Evolutionary conservation across 2,113 vertebrate species (phyloP).

Genomic region (Saguinus imperator): DNA sequence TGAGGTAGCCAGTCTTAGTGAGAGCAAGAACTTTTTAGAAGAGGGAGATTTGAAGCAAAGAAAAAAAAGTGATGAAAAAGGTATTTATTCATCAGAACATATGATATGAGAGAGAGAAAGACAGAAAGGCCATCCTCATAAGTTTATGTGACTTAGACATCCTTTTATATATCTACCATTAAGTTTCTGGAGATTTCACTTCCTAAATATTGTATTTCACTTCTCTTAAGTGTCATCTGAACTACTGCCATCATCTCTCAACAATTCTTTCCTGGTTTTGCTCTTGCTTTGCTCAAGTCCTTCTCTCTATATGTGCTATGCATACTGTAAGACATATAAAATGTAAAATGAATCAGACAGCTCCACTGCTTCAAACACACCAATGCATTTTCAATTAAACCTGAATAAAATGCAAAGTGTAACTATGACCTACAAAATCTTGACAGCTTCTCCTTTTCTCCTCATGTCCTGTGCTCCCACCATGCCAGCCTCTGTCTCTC

Average conservation of each 20-base stretch:
- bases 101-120: not conserved
- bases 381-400: not conserved
- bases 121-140: not conserved
- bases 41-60: not conserved
- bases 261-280: not conserved
- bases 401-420: not conserved
- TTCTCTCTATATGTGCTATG: not conserved
- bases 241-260: not conserved
- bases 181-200: not conserved
- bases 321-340: not conserved
- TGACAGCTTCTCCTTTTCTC: not conserved
- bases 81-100: not conserved
- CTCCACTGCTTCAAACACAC: not conserved
- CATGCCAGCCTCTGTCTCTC: not conserved
- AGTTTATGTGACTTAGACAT: not conserved
- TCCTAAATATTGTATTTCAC: not conserved
- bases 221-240: not conserved
- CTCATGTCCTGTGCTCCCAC: too few species aligned
- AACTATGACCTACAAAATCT: not conserved
- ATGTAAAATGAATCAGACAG: not conserved
- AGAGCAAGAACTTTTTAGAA: not conserved
- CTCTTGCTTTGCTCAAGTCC: not conserved
- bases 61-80: not conserved
- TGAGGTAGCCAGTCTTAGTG: not conserved
- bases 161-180: not conserved